phyloP scores from a whole-genome alignment of 2,797 vertebrate genomes.

The Eulemur rubriventer region DNA sequence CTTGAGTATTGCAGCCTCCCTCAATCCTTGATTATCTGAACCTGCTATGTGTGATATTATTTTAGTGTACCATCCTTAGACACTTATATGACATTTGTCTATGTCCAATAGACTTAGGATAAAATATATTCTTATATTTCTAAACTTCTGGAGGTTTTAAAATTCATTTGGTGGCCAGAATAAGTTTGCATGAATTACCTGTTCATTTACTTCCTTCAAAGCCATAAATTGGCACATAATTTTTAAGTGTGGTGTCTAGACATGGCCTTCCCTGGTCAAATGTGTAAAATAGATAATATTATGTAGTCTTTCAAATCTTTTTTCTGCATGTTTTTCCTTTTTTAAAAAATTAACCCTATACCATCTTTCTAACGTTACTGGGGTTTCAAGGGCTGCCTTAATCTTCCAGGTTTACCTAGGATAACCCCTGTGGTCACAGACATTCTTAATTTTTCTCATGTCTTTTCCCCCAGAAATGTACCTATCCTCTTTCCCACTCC shows the following conservation, averaged over 20 bases:
- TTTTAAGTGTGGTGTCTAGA: conserved; percentile 35
- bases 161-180: conserved; percentile 51
- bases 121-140: conserved; percentile 52
- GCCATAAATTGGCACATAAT: conserved; percentile 41
- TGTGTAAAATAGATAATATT: conserved; percentile 13
- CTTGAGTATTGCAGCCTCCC: background rate
- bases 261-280: conserved; percentile 40
- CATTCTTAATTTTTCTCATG: background rate
- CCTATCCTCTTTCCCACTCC: background rate
- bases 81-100: conserved; percentile 12
- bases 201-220: conserved; percentile 46
- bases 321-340: background rate
- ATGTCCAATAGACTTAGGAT: conserved; percentile 34
- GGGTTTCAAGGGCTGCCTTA: background rate
- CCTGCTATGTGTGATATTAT: background rate
- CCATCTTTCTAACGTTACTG: background rate
- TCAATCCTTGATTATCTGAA: background rate
- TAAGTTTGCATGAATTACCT: conserved; percentile 57
- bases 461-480: background rate
- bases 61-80: background rate
- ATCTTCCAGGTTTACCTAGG: background rate
- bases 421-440: background rate
- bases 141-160: conserved; percentile 51
- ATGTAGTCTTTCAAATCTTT: conserved; percentile 15
- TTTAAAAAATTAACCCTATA: background rate